A percentile compares a stretch with the other conserved stretches of the same genome.
phyloP scores from a whole-genome alignment of 2,113 vertebrate species.

The Leptobrachium ailaonicum region DNA sequence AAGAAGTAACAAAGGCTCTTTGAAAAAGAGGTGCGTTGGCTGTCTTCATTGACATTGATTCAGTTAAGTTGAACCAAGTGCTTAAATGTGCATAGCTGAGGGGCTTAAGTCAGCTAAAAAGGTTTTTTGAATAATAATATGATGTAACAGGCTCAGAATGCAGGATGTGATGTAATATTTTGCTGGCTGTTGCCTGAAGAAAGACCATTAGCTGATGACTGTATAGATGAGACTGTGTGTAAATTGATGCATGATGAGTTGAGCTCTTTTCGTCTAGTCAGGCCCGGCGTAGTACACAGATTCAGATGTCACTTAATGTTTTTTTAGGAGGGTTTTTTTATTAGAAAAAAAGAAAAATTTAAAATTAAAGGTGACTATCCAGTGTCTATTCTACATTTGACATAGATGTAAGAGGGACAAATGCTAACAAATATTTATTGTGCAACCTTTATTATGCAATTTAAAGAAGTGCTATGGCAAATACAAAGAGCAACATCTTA shows the following conservation, averaged over 20 bases:
- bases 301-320: too few relatives aligned
- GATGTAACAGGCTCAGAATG: neutral
- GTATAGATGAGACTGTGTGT: neutral
- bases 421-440: too few relatives aligned
- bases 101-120: neutral
- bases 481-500: too few relatives aligned
- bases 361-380: too few relatives aligned
- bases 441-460: too few relatives aligned
- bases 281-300: too few relatives aligned
- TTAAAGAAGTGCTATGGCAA: too few relatives aligned
- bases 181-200: neutral
- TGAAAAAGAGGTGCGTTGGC: neutral
- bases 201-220: neutral
- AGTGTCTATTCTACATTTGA: too few relatives aligned
- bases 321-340: too few relatives aligned
- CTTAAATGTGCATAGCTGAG: neutral
- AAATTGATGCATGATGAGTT: neutral
- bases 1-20: neutral
- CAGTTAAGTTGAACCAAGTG: neutral
- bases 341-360: too few relatives aligned
- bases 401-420: too few relatives aligned
- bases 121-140: neutral
- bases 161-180: conserved; percentile 1
- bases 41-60: neutral
- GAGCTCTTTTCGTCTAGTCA: too few relatives aligned